Base-by-base conservation (phyloP, 1,140 invertebrate genomes). In the Drosophila oshimai region DNA sequence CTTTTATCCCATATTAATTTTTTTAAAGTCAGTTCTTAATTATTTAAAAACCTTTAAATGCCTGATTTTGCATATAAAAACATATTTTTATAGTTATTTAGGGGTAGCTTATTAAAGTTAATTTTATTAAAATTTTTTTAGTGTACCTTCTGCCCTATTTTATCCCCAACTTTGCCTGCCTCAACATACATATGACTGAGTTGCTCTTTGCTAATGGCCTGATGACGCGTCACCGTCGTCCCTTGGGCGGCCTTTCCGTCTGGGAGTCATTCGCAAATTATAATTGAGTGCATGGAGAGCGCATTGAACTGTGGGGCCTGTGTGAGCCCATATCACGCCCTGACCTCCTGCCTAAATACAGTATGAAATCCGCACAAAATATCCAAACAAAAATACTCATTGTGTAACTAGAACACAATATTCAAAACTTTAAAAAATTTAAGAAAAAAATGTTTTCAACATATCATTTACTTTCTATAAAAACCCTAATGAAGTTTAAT, bases 261-360 rank as follows among this genome's bases (percentile, higher is more conserved):
- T 83, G 74, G 20, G 79, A 39, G 42, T 26, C 41, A 46, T 33
- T 62, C 55, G 47, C 71, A 84, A 84, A 86, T 79, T 86, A 86
- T 86, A 84, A 84, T 84, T 84, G 80, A 84, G 79, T 86, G 79
- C 79, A 86, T 42, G 54, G 61, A 58, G 64, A 79, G 79, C 79
- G 51, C 79, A 86, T 84, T 84, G 79, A 84, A 84, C 79, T 84
- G 73, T 54, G 51, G 36, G 6, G 10, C 36, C 5, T 5, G 24
- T 28, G 9, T 4, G 12, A 9, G 6, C 10, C 42, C n/a, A n/a
- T n/a, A 24, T n/a, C 20, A 4, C 20, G 31, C 28, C 18, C 24
- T 28, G 22, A 17, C 13, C 9, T 7, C 9, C 31, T n/a, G n/a
- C n/a, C 44, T 24, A 51, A 55, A 33, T 17, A 6, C 9, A 7